Base-by-base conservation (phyloP, 2,888 invertebrate species). In the Torymus tubicola region DNA sequence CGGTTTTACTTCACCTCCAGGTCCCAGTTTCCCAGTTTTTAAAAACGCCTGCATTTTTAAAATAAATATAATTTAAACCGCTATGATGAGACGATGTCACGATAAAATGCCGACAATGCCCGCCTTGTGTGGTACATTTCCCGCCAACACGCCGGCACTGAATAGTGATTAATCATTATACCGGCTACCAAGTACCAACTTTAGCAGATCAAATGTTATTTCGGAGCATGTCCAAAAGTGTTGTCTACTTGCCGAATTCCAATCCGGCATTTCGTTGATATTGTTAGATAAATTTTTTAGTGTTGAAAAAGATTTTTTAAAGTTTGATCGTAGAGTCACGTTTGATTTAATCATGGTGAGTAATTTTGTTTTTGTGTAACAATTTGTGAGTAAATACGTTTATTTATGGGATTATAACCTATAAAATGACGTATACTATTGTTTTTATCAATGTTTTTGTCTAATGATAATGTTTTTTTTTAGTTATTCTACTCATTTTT, bases 401-500 rank as follows among this genome's bases (percentile, higher is more conserved):
- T 2, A 58, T 18, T 61, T 14, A 42, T 52, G 4, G 14, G 8
- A 31, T n/a, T 55, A 58, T 76, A 80, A 80, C 80, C 80, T 80
- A 63, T 24, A 76, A 76, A 58, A 18, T 55, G 58, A 24, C n/a
- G 68, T 57, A 57, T 60, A 60, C 8, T 8, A 42, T 63, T 71
- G 61, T 80, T 52, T 65, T 70, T 55, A n/a, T 72, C 10, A 3
- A 53, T 52, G 24, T 60, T 67, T 42, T 63, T 68, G 12, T 24
- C 1, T 71, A 52, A 42, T n/a, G 63, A 52, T 57, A 57, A 18
- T 76, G 14, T 31, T 74, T 80, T 74, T 12, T 89, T 88, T 5
- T 84, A 91, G 99, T 92, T 99, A 82, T 99, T 99, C 92, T 99
- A 98, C 91, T 99, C 99, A 13, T 99, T 99, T 91, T 99, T 99